A percentile compares a stretch with the other conserved stretches of the same genome.
phyloP scores from a whole-genome alignment of 1,140 invertebrate genomes.

The Dreissena polymorpha region DNA sequence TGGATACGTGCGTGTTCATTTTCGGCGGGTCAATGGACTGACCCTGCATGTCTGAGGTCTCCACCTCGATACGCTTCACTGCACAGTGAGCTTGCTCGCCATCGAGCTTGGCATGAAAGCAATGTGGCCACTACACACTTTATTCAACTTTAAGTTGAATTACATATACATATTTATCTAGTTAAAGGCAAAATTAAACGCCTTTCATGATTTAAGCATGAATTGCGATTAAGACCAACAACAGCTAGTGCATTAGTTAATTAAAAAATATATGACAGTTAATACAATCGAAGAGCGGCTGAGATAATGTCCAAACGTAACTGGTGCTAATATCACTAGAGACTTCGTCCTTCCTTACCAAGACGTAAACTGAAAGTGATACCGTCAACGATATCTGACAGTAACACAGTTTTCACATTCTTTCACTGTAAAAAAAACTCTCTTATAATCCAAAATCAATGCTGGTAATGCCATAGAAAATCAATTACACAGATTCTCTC shows the following conservation, averaged over 20 bases:
- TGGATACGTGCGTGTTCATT: slow-evolving; percentile 69
- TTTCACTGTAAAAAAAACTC: neutral
- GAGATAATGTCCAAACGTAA: neutral
- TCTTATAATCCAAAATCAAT: neutral
- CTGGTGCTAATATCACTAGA: neutral
- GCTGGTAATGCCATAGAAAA: neutral
- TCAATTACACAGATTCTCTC: neutral
- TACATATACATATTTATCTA: neutral
- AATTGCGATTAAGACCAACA: neutral
- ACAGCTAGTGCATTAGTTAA: neutral
- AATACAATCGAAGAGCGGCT: neutral
- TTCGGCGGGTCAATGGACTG: slow-evolving; percentile 47
- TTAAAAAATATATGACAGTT: neutral
- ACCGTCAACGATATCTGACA: neutral
- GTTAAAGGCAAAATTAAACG: neutral
- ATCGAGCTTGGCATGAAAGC: neutral
- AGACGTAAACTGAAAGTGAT: neutral
- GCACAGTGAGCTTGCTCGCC: neutral
- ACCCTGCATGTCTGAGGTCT: slow-evolving; percentile 16
- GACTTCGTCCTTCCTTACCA: neutral
- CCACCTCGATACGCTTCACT: neutral
- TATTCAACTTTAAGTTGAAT: neutral
- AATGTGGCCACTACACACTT: neutral
- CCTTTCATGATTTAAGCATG: neutral
- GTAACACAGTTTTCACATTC: neutral